Base-by-base conservation (phyloP, 2,797 vertebrate genomes). In the Platyrinchus mystaceus region DNA sequence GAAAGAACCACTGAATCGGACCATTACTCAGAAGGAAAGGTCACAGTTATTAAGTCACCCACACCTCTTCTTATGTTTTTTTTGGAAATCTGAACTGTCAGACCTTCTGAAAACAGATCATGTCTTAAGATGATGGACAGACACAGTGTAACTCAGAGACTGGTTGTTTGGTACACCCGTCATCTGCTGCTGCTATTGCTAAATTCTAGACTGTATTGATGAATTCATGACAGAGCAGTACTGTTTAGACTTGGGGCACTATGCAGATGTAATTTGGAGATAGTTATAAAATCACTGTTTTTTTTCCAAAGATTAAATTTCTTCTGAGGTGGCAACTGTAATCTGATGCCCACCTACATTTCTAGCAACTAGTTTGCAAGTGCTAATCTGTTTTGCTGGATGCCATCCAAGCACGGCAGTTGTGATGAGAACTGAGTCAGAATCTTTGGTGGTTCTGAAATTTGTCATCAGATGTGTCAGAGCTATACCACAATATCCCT, bases 341-440 rank as follows among this genome's bases (percentile, higher is more conserved):
- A 68, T 74, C 62, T 71, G 46, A 43, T 93, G 43, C 49, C 75
- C 62, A 71, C 92, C 89, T 85, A 83, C 84, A 41, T 34, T 34
- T 81, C 64, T 28, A 41, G 43, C 28, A 92, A 83, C 58, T 46
- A 27, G 8, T 89, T 92, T 90, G 74, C 67, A 77, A 89, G 41
- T 64, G 49, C 20, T 89, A 58, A 87, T 95, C 81, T 66, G n/a
- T 83, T 93, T 70, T 68, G 17, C 69, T 93, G 90, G 62, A 62
- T 77, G 55, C n/a, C 27, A 37, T 69, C 71, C 69, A 92, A 84
- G 24, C 36, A 6, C 0, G 26, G 83, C 82, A 92, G 87, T 77
- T 94, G 90, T 92, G 92, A 71, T 83, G 47, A 90, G 92, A 94
- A 87, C 84, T 96, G 96, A 97, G 78, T 96, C 93, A 97, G 89